Base-by-base conservation (phyloP, 2,888 invertebrate genomes). In the Sinelater perroti region DNA sequence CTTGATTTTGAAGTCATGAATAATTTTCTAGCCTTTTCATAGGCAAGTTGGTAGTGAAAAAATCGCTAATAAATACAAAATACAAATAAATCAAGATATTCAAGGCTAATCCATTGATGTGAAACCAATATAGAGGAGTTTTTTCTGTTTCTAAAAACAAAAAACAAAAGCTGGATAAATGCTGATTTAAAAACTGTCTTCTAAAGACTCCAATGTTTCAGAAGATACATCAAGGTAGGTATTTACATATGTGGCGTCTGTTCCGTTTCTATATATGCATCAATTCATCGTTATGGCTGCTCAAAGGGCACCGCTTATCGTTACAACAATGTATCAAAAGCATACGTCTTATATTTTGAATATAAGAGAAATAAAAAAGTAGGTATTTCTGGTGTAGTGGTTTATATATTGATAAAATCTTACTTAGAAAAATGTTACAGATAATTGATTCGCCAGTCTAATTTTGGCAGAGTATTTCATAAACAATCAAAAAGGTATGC, bases 71-170 rank as follows among this genome's bases (percentile, higher is more conserved):
- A 7, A 7, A 24, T 6, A 24, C 24, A 24, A n/a, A n/a, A n/a
- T n/a, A 24, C 5, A 24, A 6, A 24, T 7, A 24, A 24, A 24
- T 24, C 24, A 6, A 24, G 24, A 24, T 24, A 24, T 24, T 24
- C 24, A 24, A 24, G 24, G 24, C 7, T 24, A 24, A 24, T 6
- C 24, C 24, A 7, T 24, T 24, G 24, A 7, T 7, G 24, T 24
- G 24, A 24, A 6, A 24, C 24, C 24, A 24, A 24, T 7, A 24
- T 24, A 24, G 5, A 24, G 24, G 24, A 24, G 7, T 6, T 6
- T 24, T 24, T 24, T 24, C 24, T 7, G 7, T 24, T 24, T 24
- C 24, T 24, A 24, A 42, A 42, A 14, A 50, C 31, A 31, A 10
- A 31, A 24, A 24, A 24, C 24, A 6, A 7, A 24, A 24, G 24